Conservation (phyloP, 2,888 invertebrate species). For the Melieria crassipennis region DNA sequence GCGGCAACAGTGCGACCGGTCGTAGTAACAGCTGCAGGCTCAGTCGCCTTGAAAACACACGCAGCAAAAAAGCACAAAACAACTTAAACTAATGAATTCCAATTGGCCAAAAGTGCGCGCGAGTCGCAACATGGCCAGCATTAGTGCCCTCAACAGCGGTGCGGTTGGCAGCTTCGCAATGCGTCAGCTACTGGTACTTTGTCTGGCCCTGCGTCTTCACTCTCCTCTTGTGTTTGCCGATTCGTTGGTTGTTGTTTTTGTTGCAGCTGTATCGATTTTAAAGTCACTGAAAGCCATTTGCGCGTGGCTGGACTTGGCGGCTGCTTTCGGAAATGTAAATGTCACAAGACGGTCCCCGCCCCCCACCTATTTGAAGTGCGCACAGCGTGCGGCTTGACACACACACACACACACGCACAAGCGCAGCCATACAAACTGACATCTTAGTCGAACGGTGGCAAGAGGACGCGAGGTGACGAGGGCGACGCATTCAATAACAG, state of each 20-base stretch:
- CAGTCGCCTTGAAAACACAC: neutral
- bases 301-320: neutral
- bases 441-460: neutral
- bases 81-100: conserved; percentile 18
- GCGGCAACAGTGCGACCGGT: too few relatives aligned
- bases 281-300: neutral
- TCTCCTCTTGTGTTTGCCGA: neutral
- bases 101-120: neutral
- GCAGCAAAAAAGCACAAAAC: conserved; percentile 5
- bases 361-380: neutral
- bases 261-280: neutral
- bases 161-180: too few relatives aligned
- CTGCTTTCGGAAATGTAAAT: neutral
- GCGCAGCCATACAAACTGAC: neutral
- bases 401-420: neutral
- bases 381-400: neutral
- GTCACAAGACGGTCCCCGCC: neutral
- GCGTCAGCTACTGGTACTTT: too few relatives aligned
- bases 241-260: neutral
- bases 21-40: too few relatives aligned
- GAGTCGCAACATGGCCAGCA: neutral
- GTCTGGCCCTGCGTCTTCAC: too few relatives aligned
- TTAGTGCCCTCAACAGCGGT: too few relatives aligned
- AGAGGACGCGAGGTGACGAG: neutral
- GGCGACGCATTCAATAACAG: neutral